These are phyloP conservation scores for Macroglossus sobrinus DNA, from an alignment of 2,113 vertebrate species.

Conservation along the genomic window DNA sequence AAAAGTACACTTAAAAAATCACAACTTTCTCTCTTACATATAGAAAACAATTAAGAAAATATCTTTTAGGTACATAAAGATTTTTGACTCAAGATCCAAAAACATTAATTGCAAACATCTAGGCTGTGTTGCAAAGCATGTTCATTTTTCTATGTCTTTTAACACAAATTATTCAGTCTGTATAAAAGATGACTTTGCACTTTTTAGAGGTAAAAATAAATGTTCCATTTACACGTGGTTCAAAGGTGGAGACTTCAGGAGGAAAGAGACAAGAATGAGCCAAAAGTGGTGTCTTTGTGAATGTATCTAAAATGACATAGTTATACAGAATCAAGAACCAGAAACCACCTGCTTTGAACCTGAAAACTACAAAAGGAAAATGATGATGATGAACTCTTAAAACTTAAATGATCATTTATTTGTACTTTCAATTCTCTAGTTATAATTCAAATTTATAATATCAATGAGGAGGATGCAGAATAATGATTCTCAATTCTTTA, in stretches of 20 bases:
- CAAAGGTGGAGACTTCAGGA: conserved; percentile 53
- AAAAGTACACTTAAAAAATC: not conserved
- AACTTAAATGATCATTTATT: not conserved
- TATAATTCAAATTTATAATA: not conserved
- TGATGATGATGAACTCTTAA: not conserved
- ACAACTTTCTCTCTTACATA: not conserved
- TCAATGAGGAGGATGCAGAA: not conserved
- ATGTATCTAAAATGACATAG: conserved; percentile 43
- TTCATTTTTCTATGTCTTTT: conserved; percentile 12
- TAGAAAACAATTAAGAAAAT: not conserved
- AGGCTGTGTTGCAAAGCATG: not conserved
- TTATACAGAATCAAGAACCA: conserved; percentile 31
- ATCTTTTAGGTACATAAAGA: not conserved
- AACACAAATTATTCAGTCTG: conserved; percentile 1
- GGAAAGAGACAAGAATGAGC: conserved; percentile 40
- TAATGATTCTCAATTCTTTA: not conserved
- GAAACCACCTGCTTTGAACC: conserved; percentile 40
- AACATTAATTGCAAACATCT: conserved; percentile 34
- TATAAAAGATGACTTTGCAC: conserved; percentile 60
- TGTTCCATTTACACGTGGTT: conserved; percentile 68
- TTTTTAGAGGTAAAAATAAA: conserved; percentile 72
- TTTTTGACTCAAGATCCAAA: conserved; percentile 32
- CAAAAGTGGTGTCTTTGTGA: conserved; percentile 48
- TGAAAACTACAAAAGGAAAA: conserved; percentile 25
- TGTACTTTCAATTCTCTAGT: not conserved